Base-by-base conservation (phyloP, 2,797 vertebrate species). In the Miichthys miiuy region DNA sequence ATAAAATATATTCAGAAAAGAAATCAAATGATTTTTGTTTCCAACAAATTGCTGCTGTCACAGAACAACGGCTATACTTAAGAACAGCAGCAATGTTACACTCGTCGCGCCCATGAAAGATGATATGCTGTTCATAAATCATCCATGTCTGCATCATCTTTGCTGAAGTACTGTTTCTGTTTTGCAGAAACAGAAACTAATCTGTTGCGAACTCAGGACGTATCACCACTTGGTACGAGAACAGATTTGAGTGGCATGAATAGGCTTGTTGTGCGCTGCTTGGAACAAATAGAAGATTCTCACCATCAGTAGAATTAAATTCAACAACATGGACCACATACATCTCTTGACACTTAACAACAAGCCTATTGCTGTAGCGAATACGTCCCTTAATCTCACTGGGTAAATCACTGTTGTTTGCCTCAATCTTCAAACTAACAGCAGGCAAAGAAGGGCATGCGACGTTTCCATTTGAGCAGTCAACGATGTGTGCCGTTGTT, bases 321-420 rank as follows among this genome's bases (percentile, higher is more conserved):
- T 83, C 68, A 0, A 41, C 21, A 21, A 94, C 38, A 0, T 89
- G 76, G 1, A 75, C 87, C 70, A 94, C 89, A 0, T 85, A 81
- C 46, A 14, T 14, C 0, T 62, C 81, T 2, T 54, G 47, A 20
- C 94, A 95, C 30, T 69, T 25, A 13, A 91, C 14, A 48, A 94
- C 5, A 0, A 71, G 84, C 20, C 44, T 88, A 63, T 94, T 95
- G 3, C 80, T 79, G 1, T 93, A 93, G 54, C 5, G 14, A 5
- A 94, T 67, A 21, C 23, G 65, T 4, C 63, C 55, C 13, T 81
- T 20, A 0, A 72, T 51, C 41, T 64, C 50, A 1, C 34, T 42
- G 27, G 72, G 69, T 64, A 88, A 54, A 63, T 62, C 27, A 4
- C 4, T 20, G 61, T 76, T 56, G 8, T 57, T 80, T 27, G 52